Base-by-base conservation (phyloP, 1,140 invertebrate species). In the Pseudomyrmex gracilis region DNA sequence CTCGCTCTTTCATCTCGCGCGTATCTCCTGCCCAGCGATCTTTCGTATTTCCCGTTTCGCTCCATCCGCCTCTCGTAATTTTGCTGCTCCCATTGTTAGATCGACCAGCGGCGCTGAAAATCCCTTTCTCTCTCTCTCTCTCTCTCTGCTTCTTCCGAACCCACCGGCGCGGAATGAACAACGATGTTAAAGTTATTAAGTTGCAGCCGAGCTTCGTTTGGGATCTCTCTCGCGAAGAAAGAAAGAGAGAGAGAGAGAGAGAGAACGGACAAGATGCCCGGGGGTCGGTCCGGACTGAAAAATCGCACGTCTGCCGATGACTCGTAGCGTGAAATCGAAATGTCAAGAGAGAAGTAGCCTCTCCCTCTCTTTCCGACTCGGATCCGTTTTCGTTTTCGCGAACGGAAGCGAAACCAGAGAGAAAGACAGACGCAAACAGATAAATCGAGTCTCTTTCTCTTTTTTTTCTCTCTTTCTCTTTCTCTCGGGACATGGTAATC, bases 101-200 rank as follows among this genome's bases (percentile, higher is more conserved):
- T 47, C 45, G 66, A 34, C 22, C 24, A 55, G 68, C 57, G 49
- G 24, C 55, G 24, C 58, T 73, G 58, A 82, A 82, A 61, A 71
- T 63, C 53, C 17, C 20, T 49, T 22, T 73, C 78, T 63, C 70
- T 34, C 5, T 34, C 1, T 34, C 34, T 12, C 47, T 15, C 47
- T 68, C 66, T 22, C 68, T 51, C 24, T 43, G 20, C 55, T 53
- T 74, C 60, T 47, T 24, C 2, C 53, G 45, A 47, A 49, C 20
- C 45, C 53, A 78, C 53, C 51, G 43, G 7, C 64, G 64, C 63
- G 76, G 10, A 34, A 80, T 80, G 76, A 80, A 80, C 76, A 71
- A 71, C 58, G 76, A 80, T 80, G 66, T 80, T 78, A 58, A 80
- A 80, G 76, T 70, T 80, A 80, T 80, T 80, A 80, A 80, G 76